Evolutionary conservation across 1,140 invertebrate genomes (phyloP).

Genomic region (Ptiloglossa arizonensis): DNA sequence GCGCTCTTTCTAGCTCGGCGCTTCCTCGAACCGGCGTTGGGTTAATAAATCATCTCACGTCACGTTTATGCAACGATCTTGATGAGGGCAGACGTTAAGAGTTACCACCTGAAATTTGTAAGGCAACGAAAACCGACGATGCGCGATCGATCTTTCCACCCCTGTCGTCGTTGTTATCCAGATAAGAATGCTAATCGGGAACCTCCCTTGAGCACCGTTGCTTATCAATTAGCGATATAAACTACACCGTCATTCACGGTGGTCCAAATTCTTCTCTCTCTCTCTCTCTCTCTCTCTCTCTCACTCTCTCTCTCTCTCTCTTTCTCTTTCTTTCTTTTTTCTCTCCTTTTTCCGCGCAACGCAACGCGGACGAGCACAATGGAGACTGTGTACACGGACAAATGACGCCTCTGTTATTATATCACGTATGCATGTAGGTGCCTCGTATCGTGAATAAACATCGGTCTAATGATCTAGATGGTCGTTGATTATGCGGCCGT

Average conservation of each 20-base stretch:
- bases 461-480: constrained; percentile 51
- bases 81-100: background rate
- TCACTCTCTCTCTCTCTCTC: too few relatives aligned
- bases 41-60: constrained; percentile 48
- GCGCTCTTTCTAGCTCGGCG: constrained; percentile 12
- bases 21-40: background rate
- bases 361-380: constrained; percentile 9
- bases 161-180: constrained; percentile 28
- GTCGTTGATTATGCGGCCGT: constrained; percentile 36
- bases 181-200: constrained; percentile 49
- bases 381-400: constrained; percentile 17
- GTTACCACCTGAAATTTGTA: constrained; percentile 19
- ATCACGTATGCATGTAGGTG: constrained; percentile 11
- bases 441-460: constrained; percentile 44
- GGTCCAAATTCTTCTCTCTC: constrained; percentile 30
- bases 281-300: too few relatives aligned
- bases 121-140: constrained; percentile 24
- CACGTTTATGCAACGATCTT: background rate
- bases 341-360: constrained; percentile 23
- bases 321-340: too few relatives aligned
- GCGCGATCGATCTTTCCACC: constrained; percentile 44
- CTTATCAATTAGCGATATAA: constrained; percentile 50
- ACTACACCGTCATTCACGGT: constrained; percentile 4
- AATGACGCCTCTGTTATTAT: constrained; percentile 40
- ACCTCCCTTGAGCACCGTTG: background rate